phyloP scores from a whole-genome alignment of 2,888 invertebrate species.

The Nemotelus pantherinus region DNA sequence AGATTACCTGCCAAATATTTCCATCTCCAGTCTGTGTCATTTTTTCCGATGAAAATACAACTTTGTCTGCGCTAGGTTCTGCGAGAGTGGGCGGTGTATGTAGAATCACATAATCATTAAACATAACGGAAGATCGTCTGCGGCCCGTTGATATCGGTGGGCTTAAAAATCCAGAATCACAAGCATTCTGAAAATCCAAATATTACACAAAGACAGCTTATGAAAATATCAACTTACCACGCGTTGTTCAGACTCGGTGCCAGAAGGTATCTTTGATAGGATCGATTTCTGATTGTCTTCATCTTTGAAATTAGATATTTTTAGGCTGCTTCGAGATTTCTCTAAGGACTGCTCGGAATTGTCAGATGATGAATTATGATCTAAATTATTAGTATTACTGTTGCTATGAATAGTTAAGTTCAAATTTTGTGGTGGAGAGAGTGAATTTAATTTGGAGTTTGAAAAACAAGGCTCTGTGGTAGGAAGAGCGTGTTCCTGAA shows the following conservation, averaged over 20 bases:
- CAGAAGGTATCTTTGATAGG: slow-evolving; percentile 62
- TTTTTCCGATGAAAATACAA: slow-evolving; percentile 84
- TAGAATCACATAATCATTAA: slow-evolving; percentile 83
- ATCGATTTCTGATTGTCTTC: slow-evolving; percentile 61
- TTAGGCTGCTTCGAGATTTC: slow-evolving; percentile 54
- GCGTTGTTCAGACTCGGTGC: slow-evolving; percentile 62
- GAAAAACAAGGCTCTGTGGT: slow-evolving; percentile 65
- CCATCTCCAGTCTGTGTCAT: slow-evolving; percentile 87
- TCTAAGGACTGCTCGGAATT: slow-evolving; percentile 63
- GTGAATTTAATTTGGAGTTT: slow-evolving; percentile 58
- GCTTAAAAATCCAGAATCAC: slow-evolving; percentile 75
- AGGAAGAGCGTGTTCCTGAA: slow-evolving; percentile 65
- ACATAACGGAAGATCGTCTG: slow-evolving; percentile 87
- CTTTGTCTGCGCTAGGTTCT: slow-evolving; percentile 63
- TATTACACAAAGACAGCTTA: background rate
- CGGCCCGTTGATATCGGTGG: slow-evolving; percentile 73
- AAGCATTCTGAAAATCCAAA: slow-evolving; percentile 67
- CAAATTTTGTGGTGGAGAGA: slow-evolving; percentile 37
- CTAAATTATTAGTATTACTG: slow-evolving; percentile 45
- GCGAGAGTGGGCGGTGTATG: slow-evolving; percentile 69
- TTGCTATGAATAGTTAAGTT: slow-evolving; percentile 42
- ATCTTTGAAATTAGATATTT: slow-evolving; percentile 56
- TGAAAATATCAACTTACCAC: slow-evolving; percentile 56
- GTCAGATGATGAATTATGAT: slow-evolving; percentile 62
- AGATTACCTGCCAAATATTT: slow-evolving; percentile 72